phyloP scores from a whole-genome alignment of 2,113 vertebrate genomes.

The Peromyscus maniculatus region DNA sequence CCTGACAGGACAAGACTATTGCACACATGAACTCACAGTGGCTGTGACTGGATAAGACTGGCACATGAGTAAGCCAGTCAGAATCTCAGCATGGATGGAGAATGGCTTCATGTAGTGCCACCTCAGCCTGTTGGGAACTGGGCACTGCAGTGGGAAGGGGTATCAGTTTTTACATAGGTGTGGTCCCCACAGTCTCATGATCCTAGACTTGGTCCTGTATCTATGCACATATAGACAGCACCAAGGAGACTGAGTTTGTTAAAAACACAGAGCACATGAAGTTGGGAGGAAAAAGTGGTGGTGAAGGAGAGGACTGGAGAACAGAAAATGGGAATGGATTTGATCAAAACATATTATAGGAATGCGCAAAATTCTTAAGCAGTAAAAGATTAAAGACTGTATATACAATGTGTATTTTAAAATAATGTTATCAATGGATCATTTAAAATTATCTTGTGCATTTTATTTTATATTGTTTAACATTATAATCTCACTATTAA shows the following conservation, averaged over 20 bases:
- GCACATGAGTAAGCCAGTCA: background rate
- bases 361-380: background rate
- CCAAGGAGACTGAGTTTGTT: background rate
- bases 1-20: accelerated
- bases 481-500: background rate
- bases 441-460: background rate
- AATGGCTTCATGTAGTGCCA: background rate
- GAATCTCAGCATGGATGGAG: too few relatives aligned
- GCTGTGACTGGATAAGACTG: background rate
- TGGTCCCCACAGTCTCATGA: too few relatives aligned
- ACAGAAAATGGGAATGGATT: background rate
- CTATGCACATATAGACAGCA: too few relatives aligned
- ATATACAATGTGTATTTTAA: background rate
- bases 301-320: background rate
- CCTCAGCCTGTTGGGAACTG: background rate
- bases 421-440: background rate
- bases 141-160: too few relatives aligned
- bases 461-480: slow-evolving; percentile 33
- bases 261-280: background rate
- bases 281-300: background rate
- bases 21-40: background rate
- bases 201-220: background rate
- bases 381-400: background rate
- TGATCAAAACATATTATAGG: background rate
- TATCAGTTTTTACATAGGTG: background rate